A percentile compares a stretch with the other conserved stretches of the same genome.
These are phyloP conservation scores for Stratiomys singularior DNA, from an alignment of 2,888 invertebrate genomes.

Conservation along the genomic window DNA sequence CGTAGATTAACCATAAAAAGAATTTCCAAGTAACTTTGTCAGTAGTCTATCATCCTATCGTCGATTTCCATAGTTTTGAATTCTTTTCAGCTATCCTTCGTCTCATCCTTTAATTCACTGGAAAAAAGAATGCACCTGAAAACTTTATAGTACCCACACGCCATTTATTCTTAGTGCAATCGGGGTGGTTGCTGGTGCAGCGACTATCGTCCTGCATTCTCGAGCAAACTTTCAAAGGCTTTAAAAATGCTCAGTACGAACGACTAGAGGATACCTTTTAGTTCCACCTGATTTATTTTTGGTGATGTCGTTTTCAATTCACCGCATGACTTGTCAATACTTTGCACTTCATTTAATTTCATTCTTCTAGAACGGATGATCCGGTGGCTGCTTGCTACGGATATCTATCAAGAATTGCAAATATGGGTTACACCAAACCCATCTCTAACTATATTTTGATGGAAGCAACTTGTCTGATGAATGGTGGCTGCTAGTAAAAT, in stretches of 20 bases:
- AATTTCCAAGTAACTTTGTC: too few relatives aligned
- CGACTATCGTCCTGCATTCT: too few relatives aligned
- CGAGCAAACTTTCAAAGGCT: conserved; percentile 21
- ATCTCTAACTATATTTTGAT: background rate
- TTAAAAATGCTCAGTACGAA: background rate
- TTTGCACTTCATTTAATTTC: conserved; percentile 46
- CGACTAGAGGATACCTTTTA: conserved; percentile 15
- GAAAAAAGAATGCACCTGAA: background rate
- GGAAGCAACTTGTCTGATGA: background rate
- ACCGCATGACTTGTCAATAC: conserved; percentile 44
- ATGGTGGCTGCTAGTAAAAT: background rate
- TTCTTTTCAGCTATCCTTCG: too few relatives aligned
- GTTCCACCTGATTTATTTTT: conserved; percentile 43
- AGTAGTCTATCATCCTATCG: too few relatives aligned
- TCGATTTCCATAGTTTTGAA: too few relatives aligned
- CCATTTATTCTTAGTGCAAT: background rate
- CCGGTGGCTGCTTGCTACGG: background rate
- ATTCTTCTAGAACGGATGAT: conserved; percentile 31
- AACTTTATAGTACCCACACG: background rate
- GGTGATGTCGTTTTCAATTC: conserved; percentile 47
- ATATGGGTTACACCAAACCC: background rate
- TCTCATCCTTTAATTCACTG: background rate
- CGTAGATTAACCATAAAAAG: too few relatives aligned
- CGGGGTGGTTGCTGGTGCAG: too few relatives aligned
- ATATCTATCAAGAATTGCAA: background rate